Evolutionary conservation across 1,140 invertebrate genomes (phyloP), one percentile per base, ranked within the genome.

Genomic region (Goniozus legneri): DNA sequence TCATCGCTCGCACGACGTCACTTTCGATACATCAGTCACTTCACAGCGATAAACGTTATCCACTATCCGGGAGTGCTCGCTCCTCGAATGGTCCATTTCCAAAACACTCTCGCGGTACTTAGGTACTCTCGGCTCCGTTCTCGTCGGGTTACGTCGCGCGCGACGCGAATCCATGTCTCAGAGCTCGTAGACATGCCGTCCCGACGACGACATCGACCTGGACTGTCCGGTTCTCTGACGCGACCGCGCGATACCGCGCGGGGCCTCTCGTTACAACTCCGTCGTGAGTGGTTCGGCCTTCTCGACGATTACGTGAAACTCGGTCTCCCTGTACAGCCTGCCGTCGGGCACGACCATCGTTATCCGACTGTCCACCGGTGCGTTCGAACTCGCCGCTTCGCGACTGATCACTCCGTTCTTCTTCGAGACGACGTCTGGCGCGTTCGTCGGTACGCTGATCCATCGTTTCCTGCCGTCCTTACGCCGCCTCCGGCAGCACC

Each of bases 301-400:
- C 77, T 91, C 88, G 38, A 90, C 84, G 63, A 90, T 84, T 54
- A 90, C 86, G 68, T 90, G 85, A 58, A 91, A 82, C 69, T 91
- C 88, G 2, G 88, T 91, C 71, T 91, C 88, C 60, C 84, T 80
- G 69, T 92, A 92, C 10, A 87, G 84, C 61, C 85, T 81, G 1
- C 86, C 84, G 44, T 90, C 88, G 0, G 88, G 88, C 49, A 89
- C 80, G 21, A 91, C 84, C 67, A 90, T 76, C 14, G 77, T 79
- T 50, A 80, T 75, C 44, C 70, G 60, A 20, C 71, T 74, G 61
- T 75, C 74, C 18, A 74, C 69, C 3, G 71, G 67, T 0, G 43
- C 40, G 41, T 13, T 54, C 39, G 39, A 57, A 6, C 18, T 44
- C 4, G 22, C 45, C 10, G 31, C 39, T 3, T 69, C 65, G 1